Evolutionary conservation across 2,113 vertebrate genomes (phyloP), one percentile per base, ranked within the genome.

Genomic region (Stigmatopora argus): DNA sequence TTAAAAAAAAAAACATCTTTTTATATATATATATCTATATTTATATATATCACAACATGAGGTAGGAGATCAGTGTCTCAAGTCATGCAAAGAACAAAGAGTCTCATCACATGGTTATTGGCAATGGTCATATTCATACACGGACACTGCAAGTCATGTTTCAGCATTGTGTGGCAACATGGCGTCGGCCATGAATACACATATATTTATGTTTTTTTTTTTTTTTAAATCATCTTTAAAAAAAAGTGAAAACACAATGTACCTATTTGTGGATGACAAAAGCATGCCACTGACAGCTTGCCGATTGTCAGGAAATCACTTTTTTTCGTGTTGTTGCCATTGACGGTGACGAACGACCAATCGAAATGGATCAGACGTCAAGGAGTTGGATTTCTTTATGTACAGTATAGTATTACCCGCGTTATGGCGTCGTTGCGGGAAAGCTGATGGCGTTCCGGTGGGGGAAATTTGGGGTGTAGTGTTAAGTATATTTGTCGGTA

Each of bases 1-100:
- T 19, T 2, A 61, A 90, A 86, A 11, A 41, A 19, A 21, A 11
- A 41, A 19, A 21, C 8, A 52, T 52, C n/a, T 52, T 18, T 48
- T 18, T 17, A 19, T 61, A 14, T 45, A 57, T 57, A 60, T 60
- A 60, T 19, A n/a, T 41, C 5, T 59, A 38, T 61, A 44, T 60
- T 44, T 61, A 61, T 61, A 61, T 86, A 87, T 91, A 90, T 91
- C 90, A 92, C 89, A 92, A 91, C 90, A 90, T 92, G 91, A 92
- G 91, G 91, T 92, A 92, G 90, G 89, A 90, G 89, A 89, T 86
- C 89, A 90, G 87, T 85, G 86, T 89, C 88, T 89, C 84, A 67
- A 86, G 90, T 89, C 91, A 92, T 91, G 90, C 90, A 90, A 61
- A 90, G 86, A 90, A 87, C 85, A 84, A 88, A 88, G 46, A 83